Evolutionary conservation across 2,113 vertebrate species (phyloP), one percentile per base, ranked within the genome.

Genomic region (Mus pahari): DNA sequence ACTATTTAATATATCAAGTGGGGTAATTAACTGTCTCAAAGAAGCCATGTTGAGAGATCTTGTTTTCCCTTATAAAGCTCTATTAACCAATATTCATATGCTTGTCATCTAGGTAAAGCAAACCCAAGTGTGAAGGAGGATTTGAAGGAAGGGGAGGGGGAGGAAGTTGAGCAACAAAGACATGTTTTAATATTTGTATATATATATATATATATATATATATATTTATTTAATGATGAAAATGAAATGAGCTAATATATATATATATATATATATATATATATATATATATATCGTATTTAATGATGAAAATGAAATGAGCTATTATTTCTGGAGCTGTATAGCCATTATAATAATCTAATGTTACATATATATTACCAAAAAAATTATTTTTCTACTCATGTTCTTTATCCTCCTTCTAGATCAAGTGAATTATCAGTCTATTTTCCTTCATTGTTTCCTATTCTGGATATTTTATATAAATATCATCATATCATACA

Each of bases 161-260:
- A 14, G 16, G 50, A 55, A 77, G 68, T n/a, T 66, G 9, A 70
- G 16, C 60, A 31, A 1, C 14, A 17, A 92, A 95, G 14, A 89
- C 4, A 26, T 60, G 64, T 90, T 96, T 89, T 78, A 28, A 94
- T 11, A 89, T n/a, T n/a, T n/a, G n/a, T n/a, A n/a, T n/a, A n/a
- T n/a, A n/a, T n/a, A n/a, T n/a, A n/a, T n/a, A n/a, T 28, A 64
- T 26, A 64, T 28, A 64, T 64, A 62, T 64, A 66, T 66, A 31
- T 13, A 31, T 28, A 64, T 33, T 5, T 31, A 95, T 84, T 91
- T 74, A 83, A 93, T 64, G 0, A 55, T 84, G 86, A 62, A 13
- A 96, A 16, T 86, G 39, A 88, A 86, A 55, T 78, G 39, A 26
- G 2, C 74, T 93, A 81, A 74, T 75, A 70, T 13, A 16, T 7